Conservation (phyloP, 2,113 vertebrate genomes). For the Galeopterus variegatus region DNA sequence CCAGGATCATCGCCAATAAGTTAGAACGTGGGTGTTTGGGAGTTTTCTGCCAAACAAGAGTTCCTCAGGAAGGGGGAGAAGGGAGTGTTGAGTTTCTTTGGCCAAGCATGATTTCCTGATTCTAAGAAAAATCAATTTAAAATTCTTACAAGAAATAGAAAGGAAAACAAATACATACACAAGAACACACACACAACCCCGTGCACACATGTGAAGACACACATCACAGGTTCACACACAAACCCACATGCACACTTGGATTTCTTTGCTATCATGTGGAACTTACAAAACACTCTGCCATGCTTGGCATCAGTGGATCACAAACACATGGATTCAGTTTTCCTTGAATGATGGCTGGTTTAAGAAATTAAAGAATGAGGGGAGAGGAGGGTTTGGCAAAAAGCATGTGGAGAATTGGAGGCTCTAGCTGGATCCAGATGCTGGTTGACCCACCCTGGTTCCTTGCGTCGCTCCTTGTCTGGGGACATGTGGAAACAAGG, state of each 20-base stretch:
- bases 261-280: conserved; percentile 26
- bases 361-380: conserved; percentile 52
- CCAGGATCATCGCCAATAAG: conserved; percentile 68
- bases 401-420: conserved; percentile 43
- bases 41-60: conserved; percentile 78
- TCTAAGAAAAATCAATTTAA: conserved; percentile 76
- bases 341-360: conserved; percentile 61
- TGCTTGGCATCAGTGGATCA: conserved; percentile 68
- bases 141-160: conserved; percentile 68
- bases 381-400: conserved; percentile 59
- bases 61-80: conserved; percentile 73
- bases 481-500: conserved; percentile 63
- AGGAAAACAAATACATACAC: background rate
- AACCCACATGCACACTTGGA: background rate
- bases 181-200: background rate
- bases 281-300: conserved; percentile 44
- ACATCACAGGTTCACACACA: background rate
- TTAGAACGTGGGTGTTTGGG: conserved; percentile 80
- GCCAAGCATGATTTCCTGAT: conserved; percentile 80
- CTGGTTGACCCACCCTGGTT: conserved; percentile 8
- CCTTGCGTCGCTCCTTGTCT: background rate
- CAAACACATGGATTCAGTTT: conserved; percentile 81
- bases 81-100: conserved; percentile 44
- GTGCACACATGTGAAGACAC: background rate
- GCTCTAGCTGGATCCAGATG: conserved; percentile 65